phyloP scores from a whole-genome alignment of 2,888 invertebrate genomes.

The Coelogynopora nodosa region DNA sequence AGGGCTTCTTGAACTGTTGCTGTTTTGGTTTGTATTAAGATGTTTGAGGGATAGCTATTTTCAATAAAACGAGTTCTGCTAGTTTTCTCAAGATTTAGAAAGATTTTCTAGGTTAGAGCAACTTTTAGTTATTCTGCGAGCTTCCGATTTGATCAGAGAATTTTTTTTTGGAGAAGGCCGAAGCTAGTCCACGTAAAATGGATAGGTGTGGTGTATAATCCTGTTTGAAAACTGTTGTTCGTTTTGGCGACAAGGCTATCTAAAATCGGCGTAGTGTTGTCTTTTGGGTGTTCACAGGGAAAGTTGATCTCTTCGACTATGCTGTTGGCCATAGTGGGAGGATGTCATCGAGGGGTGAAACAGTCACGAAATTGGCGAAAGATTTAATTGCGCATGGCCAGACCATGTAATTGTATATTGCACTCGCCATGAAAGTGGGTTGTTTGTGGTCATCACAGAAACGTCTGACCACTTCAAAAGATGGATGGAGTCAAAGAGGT shows the following conservation, averaged over 20 bases:
- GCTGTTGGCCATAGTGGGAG: background rate
- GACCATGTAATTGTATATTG: background rate
- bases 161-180: too few relatives aligned
- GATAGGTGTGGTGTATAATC: too few relatives aligned
- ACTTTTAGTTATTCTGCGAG: too few relatives aligned
- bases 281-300: background rate
- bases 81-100: too few relatives aligned
- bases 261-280: background rate
- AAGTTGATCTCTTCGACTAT: background rate
- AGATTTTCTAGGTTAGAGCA: too few relatives aligned
- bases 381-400: background rate
- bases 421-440: background rate
- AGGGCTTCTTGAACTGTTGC: background rate
- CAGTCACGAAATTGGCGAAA: background rate
- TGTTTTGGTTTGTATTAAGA: background rate
- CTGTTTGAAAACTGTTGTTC: background rate
- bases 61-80: too few relatives aligned
- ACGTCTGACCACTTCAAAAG: background rate
- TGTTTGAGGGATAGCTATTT: too few relatives aligned
- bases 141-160: too few relatives aligned
- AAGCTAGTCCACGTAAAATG: too few relatives aligned
- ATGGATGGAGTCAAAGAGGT: background rate
- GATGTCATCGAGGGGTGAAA: background rate
- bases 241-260: background rate
- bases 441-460: background rate